These are phyloP conservation scores for Dasyprocta punctata DNA, from an alignment of 2,113 vertebrate genomes.

Conservation along the genomic window DNA sequence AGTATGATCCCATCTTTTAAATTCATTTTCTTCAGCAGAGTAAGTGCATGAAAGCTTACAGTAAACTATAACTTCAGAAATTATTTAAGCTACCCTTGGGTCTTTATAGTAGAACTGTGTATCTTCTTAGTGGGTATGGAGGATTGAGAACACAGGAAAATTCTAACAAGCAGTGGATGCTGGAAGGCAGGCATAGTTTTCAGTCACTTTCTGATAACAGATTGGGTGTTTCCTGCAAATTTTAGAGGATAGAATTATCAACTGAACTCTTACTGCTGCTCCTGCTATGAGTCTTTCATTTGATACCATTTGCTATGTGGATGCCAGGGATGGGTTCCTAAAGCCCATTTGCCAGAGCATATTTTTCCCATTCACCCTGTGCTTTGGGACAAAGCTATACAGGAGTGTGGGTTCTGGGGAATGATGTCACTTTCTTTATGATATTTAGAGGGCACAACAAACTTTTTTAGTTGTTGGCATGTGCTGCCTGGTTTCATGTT, in stretches of 20 bases:
- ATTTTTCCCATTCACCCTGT: not conserved
- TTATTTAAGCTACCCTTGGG: constrained; percentile 70
- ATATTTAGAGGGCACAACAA: not conserved
- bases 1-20: constrained; percentile 83
- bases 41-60: constrained; percentile 77
- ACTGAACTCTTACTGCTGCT: not conserved
- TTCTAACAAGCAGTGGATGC: not conserved
- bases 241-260: not conserved
- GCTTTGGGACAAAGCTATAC: not conserved
- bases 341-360: not conserved
- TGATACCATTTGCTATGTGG: not conserved
- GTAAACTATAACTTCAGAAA: constrained; percentile 82
- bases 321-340: not conserved
- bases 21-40: constrained; percentile 83
- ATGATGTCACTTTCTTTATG: not conserved
- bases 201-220: not conserved
- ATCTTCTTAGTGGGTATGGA: not conserved
- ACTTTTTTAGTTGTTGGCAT: not conserved
- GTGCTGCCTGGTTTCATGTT: not conserved
- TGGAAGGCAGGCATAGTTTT: not conserved
- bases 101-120: not conserved
- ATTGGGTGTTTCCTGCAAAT: not conserved
- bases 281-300: not conserved
- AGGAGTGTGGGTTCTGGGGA: not conserved
- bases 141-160: not conserved